Conservation (phyloP, 2,113 vertebrate genomes). For the Poicephalus meyeri region DNA sequence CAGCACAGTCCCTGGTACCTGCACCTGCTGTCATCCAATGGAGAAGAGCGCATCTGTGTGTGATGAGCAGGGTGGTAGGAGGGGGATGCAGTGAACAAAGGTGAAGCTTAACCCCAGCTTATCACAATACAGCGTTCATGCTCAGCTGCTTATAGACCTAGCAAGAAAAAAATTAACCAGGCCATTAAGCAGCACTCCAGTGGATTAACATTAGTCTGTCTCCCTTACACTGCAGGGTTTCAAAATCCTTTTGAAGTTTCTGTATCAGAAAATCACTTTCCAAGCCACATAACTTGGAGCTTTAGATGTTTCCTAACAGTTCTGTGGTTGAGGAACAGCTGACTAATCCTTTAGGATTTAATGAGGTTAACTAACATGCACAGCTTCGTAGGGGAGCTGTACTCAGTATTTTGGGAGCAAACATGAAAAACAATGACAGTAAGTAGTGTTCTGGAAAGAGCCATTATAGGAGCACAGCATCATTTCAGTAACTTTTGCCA, state of each 20-base stretch:
- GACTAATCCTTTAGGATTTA: slow-evolving; percentile 70
- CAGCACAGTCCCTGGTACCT: neutral
- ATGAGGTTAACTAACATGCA: slow-evolving; percentile 50
- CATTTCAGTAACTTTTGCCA: neutral
- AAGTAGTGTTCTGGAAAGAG: neutral
- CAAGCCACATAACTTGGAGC: slow-evolving; percentile 31
- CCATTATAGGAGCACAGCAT: neutral
- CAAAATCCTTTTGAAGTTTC: slow-evolving; percentile 73
- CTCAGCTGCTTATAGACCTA: slow-evolving; percentile 6
- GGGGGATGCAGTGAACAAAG: neutral
- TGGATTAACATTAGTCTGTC: slow-evolving; percentile 62
- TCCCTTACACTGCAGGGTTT: slow-evolving; percentile 53
- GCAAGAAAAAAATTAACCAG: slow-evolving; percentile 45
- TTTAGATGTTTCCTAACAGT: slow-evolving; percentile 64
- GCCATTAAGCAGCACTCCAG: slow-evolving; percentile 52
- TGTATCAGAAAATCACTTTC: slow-evolving; percentile 73
- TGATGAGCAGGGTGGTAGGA: neutral
- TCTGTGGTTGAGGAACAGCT: slow-evolving; percentile 40
- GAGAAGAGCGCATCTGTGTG: fast-evolving
- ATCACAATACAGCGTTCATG: neutral
- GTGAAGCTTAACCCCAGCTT: neutral
- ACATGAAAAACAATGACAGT: neutral
- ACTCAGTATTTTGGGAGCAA: slow-evolving; percentile 19
- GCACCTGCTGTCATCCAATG: fast-evolving
- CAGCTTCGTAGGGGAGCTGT: neutral